Conservation (phyloP, 2,888 invertebrate species). For the Xestia c-nigrum region DNA sequence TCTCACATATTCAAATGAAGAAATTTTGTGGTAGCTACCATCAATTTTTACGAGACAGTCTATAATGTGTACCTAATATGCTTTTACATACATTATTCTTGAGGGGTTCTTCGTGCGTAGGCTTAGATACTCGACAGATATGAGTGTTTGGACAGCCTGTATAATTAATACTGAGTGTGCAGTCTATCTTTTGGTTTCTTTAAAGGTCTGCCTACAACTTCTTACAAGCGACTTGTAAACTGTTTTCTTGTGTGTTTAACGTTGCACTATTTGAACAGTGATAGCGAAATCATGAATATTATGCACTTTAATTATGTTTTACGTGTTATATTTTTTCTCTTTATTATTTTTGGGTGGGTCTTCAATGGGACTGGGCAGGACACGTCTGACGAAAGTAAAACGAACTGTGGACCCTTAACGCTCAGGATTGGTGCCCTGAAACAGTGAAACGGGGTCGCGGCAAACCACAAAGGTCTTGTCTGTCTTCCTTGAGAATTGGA, state of each 20-base stretch:
- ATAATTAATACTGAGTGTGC: constrained; percentile 9
- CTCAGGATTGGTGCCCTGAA: too few species aligned
- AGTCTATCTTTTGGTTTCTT: not conserved
- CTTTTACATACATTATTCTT: constrained; percentile 25
- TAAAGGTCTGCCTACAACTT: not conserved
- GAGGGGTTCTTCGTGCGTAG: not conserved
- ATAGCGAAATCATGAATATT: not conserved
- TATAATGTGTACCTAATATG: constrained; percentile 29
- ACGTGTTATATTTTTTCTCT: not conserved
- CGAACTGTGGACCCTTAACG: too few species aligned
- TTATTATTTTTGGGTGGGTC: too few species aligned
- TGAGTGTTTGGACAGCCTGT: not conserved
- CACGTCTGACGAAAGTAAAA: too few species aligned
- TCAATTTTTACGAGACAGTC: constrained; percentile 34
- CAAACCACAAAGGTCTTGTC: too few species aligned
- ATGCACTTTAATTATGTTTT: not conserved
- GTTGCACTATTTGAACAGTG: not conserved
- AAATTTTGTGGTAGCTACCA: constrained; percentile 46
- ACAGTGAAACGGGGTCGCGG: too few species aligned
- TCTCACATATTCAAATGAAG: constrained; percentile 58
- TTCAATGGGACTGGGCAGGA: too few species aligned
- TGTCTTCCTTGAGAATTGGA: too few species aligned
- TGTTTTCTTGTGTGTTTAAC: not conserved
- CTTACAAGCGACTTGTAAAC: not conserved
- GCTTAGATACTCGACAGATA: constrained; percentile 12